Base-by-base conservation (phyloP, 2,113 vertebrate species). In the Lipophrys pholis region DNA sequence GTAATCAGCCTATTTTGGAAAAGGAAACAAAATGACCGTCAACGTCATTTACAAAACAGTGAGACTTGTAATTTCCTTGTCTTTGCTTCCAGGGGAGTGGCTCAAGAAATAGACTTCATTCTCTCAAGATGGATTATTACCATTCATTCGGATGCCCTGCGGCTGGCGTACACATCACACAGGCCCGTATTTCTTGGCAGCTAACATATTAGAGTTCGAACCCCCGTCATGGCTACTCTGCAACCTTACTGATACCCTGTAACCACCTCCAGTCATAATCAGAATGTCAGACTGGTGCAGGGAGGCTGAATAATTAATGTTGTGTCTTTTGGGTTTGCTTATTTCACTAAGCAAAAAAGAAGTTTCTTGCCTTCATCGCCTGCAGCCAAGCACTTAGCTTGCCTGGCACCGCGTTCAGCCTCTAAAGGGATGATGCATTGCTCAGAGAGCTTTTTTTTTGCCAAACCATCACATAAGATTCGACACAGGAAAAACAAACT, bases 291-390 rank as follows among this genome's bases (percentile, higher is more conserved):
- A 60, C 69, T 71, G 61, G 77, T 69, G 73, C 71, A 86, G 73
- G 57, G 48, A 61, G 77, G 83, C 73, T 90, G 83, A 91, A 91
- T 91, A 91, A 92, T 90, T 91, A 87, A 90, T 90, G 83, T 68
- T 81, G 54, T 80, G 72, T 92, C 80, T 87, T 82, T 84, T 62
- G 70, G 75, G 72, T 79, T 90, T 87, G 84, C 80, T 89, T 77
- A 84, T 89, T 90, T 83, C 78, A 69, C 64, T 38, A 67, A 80
- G 81, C 73, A 79, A 81, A 80, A 87, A 74, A 73, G 6, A 85
- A 68, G 73, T 87, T 87, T 86, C 57, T 85, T 85, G 84, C 71
- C 69, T 82, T 75, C 43, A 49, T 55, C 5, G 84, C 91, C 87
- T 56, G 66, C 38, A 16, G 89, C 83, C 49, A 81, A 83, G 89